These are phyloP conservation scores for Guaruba guarouba DNA, from an alignment of 2,113 vertebrate genomes.

Conservation along the genomic window DNA sequence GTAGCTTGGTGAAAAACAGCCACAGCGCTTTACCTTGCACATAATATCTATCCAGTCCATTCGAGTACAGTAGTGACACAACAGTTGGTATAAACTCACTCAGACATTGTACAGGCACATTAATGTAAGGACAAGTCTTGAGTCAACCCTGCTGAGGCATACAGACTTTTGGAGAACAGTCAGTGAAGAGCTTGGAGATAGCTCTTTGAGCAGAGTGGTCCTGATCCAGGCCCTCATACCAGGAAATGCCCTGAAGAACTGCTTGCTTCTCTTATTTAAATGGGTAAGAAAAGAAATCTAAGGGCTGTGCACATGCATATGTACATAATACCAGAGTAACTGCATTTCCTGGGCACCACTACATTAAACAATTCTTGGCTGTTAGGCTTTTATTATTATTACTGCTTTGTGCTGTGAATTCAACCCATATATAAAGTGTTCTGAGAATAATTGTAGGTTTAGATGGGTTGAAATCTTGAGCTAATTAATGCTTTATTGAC, in stretches of 20 bases:
- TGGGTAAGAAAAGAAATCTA: not conserved
- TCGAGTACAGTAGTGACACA: not conserved
- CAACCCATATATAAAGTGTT: not conserved
- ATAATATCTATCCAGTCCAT: not conserved
- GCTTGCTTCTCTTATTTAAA: not conserved
- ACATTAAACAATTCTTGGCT: not conserved
- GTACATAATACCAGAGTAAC: not conserved
- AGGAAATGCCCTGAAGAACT: not conserved
- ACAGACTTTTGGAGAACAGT: not conserved
- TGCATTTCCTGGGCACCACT: not conserved
- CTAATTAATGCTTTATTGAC: not conserved
- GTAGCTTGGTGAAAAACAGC: not conserved
- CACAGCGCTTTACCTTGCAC: not conserved
- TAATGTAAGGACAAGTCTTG: not conserved
- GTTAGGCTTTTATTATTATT: not conserved
- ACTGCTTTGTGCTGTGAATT: not conserved
- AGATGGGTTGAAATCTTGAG: not conserved
- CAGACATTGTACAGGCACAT: fast-evolving
- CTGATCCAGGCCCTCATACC: not conserved
- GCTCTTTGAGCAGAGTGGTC: not conserved
- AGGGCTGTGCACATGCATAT: not conserved
- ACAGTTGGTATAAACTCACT: not conserved
- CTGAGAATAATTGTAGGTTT: not conserved
- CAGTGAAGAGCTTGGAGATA: not conserved
- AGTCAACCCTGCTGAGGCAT: not conserved